phyloP scores from a whole-genome alignment of 2,888 invertebrate species.

The Syrista parreyssii region DNA sequence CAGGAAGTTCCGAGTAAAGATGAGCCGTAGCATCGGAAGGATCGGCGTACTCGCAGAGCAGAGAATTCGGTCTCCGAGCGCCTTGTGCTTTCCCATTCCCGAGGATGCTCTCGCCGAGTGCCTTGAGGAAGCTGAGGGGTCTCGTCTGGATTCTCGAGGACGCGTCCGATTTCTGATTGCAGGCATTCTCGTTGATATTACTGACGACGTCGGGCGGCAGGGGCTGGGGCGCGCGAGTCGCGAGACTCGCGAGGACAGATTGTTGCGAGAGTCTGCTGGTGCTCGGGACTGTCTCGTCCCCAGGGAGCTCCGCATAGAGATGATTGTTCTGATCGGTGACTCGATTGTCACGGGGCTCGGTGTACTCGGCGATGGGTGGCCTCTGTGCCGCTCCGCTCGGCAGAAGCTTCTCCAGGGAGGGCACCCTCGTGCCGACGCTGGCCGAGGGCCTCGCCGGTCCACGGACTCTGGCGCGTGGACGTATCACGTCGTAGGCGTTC shows the following conservation, averaged over 20 bases:
- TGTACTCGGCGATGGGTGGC: slow-evolving; percentile 65
- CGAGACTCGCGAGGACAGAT: slow-evolving; percentile 48
- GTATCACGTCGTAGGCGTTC: slow-evolving; percentile 75
- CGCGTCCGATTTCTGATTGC: slow-evolving; percentile 64
- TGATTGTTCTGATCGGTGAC: slow-evolving; percentile 65
- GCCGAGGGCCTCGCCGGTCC: slow-evolving; percentile 67
- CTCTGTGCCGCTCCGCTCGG: slow-evolving; percentile 63
- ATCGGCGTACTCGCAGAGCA: slow-evolving; percentile 70
- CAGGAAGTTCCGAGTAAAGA: slow-evolving; percentile 70
- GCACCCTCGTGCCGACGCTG: slow-evolving; percentile 71
- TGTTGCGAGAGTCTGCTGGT: slow-evolving; percentile 57
- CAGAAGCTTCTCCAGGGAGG: slow-evolving; percentile 71
- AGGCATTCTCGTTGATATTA: slow-evolving; percentile 32
- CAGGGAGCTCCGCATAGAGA: slow-evolving; percentile 74
- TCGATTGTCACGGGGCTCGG: slow-evolving; percentile 64
- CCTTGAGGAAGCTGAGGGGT: slow-evolving; percentile 72
- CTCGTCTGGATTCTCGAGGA: slow-evolving; percentile 54
- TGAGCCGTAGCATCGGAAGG: slow-evolving; percentile 69
- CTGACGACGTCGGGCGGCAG: slow-evolving; percentile 57
- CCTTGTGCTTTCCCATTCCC: slow-evolving; percentile 44
- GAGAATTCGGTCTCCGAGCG: slow-evolving; percentile 55
- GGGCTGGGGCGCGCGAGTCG: slow-evolving; percentile 54
- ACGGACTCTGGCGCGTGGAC: slow-evolving; percentile 51
- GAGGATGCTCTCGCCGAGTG: slow-evolving; percentile 71
- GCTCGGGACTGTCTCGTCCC: slow-evolving; percentile 66